Evolutionary conservation across 2,888 invertebrate species (phyloP).

Genomic region (Ophonus ardosiacus): DNA sequence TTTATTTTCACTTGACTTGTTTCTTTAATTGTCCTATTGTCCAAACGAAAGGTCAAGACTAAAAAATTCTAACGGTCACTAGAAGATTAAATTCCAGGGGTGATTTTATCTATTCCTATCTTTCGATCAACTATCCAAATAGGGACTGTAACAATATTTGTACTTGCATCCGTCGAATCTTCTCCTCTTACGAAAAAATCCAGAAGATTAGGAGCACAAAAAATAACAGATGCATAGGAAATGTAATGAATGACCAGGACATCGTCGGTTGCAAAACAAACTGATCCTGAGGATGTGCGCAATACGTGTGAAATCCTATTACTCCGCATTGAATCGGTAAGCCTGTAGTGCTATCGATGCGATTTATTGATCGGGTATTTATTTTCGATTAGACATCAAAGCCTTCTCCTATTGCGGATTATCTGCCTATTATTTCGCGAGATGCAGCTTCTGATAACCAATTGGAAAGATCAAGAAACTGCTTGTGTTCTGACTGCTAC

Average conservation of each 20-base stretch:
- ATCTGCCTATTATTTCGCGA: slow-evolving; percentile 67
- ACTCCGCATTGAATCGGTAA: slow-evolving; percentile 62
- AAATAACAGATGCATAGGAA: slow-evolving; percentile 35
- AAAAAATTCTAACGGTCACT: slow-evolving; percentile 47
- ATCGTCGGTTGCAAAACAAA: slow-evolving; percentile 47
- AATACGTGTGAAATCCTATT: slow-evolving; percentile 72
- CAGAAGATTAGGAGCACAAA: slow-evolving; percentile 18
- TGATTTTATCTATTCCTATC: slow-evolving; percentile 51
- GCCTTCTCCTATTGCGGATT: slow-evolving; percentile 73
- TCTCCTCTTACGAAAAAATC: slow-evolving; percentile 16
- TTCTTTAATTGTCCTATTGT: slow-evolving; percentile 43
- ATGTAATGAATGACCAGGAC: slow-evolving; percentile 40
- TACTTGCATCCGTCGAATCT: background rate
- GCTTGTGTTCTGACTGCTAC: slow-evolving; percentile 9
- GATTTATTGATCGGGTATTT: slow-evolving; percentile 70
- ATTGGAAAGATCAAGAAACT: slow-evolving; percentile 59
- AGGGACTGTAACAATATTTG: slow-evolving; percentile 39
- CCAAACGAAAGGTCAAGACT: slow-evolving; percentile 31
- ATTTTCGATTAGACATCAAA: slow-evolving; percentile 75
- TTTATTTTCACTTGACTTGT: slow-evolving; percentile 32
- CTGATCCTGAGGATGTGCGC: slow-evolving; percentile 21
- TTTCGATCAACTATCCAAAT: slow-evolving; percentile 30
- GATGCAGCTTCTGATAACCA: slow-evolving; percentile 48
- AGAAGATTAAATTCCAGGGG: slow-evolving; percentile 44
- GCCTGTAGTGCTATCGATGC: slow-evolving; percentile 68